A percentile compares a stretch with the other conserved stretches of the same genome.
Evolutionary conservation across 2,888 invertebrate species (phyloP).

Genomic region (Parelbella ahira): DNA sequence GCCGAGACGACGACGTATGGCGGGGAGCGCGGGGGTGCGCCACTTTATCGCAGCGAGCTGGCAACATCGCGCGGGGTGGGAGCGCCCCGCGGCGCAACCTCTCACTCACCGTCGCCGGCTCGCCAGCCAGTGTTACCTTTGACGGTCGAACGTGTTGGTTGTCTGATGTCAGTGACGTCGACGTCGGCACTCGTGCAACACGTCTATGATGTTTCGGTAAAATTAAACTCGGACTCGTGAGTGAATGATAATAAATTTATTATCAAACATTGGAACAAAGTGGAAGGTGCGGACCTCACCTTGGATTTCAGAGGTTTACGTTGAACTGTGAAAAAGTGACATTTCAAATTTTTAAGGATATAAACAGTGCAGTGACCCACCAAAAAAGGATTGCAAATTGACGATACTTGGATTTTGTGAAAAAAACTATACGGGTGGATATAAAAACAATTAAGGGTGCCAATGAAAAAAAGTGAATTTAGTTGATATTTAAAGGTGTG

Average conservation of each 20-base stretch:
- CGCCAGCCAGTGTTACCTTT: constrained; percentile 83
- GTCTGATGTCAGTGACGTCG: constrained; percentile 77
- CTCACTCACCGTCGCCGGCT: constrained; percentile 81
- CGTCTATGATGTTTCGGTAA: constrained; percentile 78
- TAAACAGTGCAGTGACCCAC: constrained; percentile 70
- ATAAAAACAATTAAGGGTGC: constrained; percentile 24
- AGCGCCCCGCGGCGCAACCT: constrained; percentile 80
- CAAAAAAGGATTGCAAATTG: constrained; percentile 62
- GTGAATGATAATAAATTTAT: constrained; percentile 71
- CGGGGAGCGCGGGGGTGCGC: constrained; percentile 77
- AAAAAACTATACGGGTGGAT: constrained; percentile 18
- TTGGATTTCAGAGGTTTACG: constrained; percentile 71
- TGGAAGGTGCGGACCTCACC: constrained; percentile 78
- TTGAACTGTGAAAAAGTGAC: constrained; percentile 67
- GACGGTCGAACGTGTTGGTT: constrained; percentile 77
- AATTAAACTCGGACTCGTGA: constrained; percentile 74
- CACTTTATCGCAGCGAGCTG: constrained; percentile 78
- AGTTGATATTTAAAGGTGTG: constrained; percentile 36
- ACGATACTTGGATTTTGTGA: constrained; percentile 40
- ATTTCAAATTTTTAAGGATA: constrained; percentile 56
- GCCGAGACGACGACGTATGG: constrained; percentile 71
- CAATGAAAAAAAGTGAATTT: constrained; percentile 27
- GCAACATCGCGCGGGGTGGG: constrained; percentile 79
- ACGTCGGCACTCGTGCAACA: constrained; percentile 77
- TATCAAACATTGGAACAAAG: constrained; percentile 85